A percentile compares a stretch with the other conserved stretches of the same genome.
phyloP scores from a whole-genome alignment of 2,113 vertebrate genomes.

The Notechis scutatus region DNA sequence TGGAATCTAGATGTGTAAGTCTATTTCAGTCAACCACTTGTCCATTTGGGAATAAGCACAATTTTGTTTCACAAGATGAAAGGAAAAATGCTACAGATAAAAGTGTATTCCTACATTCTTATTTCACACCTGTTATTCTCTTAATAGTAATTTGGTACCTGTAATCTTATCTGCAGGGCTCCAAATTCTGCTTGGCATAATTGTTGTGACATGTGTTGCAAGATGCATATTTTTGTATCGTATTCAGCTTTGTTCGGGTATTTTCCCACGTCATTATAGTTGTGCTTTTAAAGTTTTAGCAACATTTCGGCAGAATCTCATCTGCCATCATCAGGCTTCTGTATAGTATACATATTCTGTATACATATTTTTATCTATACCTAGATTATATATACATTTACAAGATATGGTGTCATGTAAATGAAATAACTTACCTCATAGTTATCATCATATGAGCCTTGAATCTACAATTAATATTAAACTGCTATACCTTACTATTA shows the following conservation, averaged over 20 bases:
- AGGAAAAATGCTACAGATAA: neutral
- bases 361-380: too few species aligned
- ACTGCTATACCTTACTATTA: neutral
- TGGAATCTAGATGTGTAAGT: neutral
- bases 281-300: too few species aligned
- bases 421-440: neutral
- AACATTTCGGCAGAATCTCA: too few species aligned
- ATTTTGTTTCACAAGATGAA: neutral
- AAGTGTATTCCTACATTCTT: neutral
- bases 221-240: too few species aligned
- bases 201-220: too few species aligned
- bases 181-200: neutral
- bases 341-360: too few species aligned
- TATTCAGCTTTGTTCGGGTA: too few species aligned
- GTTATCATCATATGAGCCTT: neutral
- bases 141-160: neutral
- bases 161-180: neutral
- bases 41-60: neutral
- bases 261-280: too few species aligned
- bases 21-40: neutral
- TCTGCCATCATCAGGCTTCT: too few species aligned
- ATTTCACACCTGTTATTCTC: neutral
- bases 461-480: neutral
- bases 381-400: neutral
- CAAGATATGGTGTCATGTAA: neutral